These are phyloP conservation scores for Heliothis virescens DNA, from an alignment of 1,140 invertebrate genomes.

Conservation along the genomic window DNA sequence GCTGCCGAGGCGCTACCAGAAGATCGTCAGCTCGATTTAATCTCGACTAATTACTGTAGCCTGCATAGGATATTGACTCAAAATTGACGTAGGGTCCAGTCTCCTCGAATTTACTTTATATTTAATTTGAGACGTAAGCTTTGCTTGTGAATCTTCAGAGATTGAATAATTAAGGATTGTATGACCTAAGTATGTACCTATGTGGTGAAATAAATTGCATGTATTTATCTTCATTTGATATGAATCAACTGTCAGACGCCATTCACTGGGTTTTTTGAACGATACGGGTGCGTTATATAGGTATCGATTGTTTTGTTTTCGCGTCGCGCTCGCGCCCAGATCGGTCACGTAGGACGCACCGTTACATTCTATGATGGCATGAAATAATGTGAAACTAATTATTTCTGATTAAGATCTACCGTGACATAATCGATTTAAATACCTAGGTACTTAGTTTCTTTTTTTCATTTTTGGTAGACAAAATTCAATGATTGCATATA, in stretches of 20 bases:
- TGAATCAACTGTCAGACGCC: conserved; percentile 20
- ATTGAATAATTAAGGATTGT: background rate
- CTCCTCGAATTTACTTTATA: background rate
- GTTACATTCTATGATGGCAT: conserved; percentile 36
- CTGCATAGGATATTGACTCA: conserved; percentile 59
- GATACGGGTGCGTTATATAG: background rate
- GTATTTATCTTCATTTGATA: conserved; percentile 39
- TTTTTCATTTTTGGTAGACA: too few relatives aligned
- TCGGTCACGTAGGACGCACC: too few relatives aligned
- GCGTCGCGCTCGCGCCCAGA: too few relatives aligned
- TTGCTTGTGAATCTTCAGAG: background rate
- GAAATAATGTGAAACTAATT: conserved; percentile 14
- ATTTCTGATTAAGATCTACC: background rate
- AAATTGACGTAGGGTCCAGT: background rate
- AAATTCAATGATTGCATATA: too few relatives aligned
- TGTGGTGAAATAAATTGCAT: background rate
- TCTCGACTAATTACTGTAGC: conserved; percentile 72
- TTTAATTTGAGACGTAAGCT: background rate
- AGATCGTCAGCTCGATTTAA: conserved; percentile 66
- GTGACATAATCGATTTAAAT: too few relatives aligned
- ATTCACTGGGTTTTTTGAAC: conserved; percentile 33
- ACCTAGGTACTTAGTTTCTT: too few relatives aligned
- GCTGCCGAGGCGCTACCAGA: conserved; percentile 60
- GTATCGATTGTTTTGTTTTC: too few relatives aligned
- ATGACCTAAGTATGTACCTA: background rate